Base-by-base conservation (phyloP, 2,888 invertebrate genomes). In the Gisinianus flammeolus region DNA sequence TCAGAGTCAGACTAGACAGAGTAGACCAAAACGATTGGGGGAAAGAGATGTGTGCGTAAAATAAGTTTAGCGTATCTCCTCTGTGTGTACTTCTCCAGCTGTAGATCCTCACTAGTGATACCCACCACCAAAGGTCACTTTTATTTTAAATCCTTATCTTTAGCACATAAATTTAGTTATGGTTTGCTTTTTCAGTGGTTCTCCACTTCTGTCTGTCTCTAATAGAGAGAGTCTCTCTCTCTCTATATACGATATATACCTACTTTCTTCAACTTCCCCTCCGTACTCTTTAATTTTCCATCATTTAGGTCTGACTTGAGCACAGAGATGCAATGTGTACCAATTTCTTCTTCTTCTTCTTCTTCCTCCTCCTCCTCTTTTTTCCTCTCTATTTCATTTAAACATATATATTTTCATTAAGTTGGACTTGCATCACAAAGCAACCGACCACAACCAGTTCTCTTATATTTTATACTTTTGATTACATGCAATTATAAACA, bases 61-160 rank as follows among this genome's bases (percentile, higher is more conserved):
- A 66, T 28, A 73, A 67, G 24, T 30, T 68, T 76, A 80, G 79
- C 80, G 78, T 80, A 79, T 80, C 80, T 78, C 80, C 80, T 79
- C 44, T 44, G 44, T 44, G 44, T 44, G 28, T 62, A 68, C 54
- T 76, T 66, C 58, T 72, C 58, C 64, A 66, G 72, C 22, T 33
- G 44, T 26, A 69, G 69, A 44, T 44, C 44, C 44, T 44, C 19
- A 6, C 44, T 6, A 16, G 44, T 16, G 44, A 44, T 44, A 44
- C 44, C 44, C 44, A 16, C 44, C 44, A 16, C 44, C 8, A 44
- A 44, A 44, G 44, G 44, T 44, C 44, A 44, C 44, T 44, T 44
- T 44, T 19, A 44, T 44, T 19, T 19, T 44, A 44, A 16, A 52
- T 26, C 31, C 31, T 58, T 10, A 16, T 71, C 56, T 26, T 71